Conservation (phyloP, 2,888 invertebrate species). For the Hydroisotoma schaefferi region DNA sequence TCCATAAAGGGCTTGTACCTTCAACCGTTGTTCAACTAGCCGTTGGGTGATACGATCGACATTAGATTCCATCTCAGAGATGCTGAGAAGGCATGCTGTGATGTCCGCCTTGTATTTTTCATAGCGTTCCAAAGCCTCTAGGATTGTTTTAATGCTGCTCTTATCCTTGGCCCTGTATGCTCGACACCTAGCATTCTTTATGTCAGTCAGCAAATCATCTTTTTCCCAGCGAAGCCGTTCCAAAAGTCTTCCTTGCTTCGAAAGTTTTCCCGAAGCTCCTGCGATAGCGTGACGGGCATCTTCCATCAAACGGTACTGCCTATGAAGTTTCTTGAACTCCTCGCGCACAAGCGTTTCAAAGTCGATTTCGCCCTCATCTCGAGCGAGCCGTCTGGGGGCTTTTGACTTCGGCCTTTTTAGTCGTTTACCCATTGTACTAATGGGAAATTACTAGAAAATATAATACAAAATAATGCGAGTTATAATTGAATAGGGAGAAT, state of each 20-base stretch:
- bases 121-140: slow-evolving; percentile 35
- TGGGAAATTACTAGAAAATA: no score
- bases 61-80: slow-evolving; percentile 39
- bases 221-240: slow-evolving; percentile 29
- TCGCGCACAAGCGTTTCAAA: slow-evolving; percentile 39
- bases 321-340: slow-evolving; percentile 39
- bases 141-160: slow-evolving; percentile 30
- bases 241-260: slow-evolving; percentile 24
- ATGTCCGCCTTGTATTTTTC: slow-evolving; percentile 34
- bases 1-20: slow-evolving; percentile 40
- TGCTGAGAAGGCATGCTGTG: slow-evolving; percentile 23
- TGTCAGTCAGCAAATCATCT: slow-evolving; percentile 28
- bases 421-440: no score
- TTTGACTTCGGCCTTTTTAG: no score
- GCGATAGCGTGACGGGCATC: slow-evolving; percentile 38
- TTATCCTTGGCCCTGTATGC: slow-evolving; percentile 25
- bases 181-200: slow-evolving; percentile 33
- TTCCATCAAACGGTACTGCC: slow-evolving; percentile 41
- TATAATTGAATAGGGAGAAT: no score
- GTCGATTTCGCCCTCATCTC: slow-evolving; percentile 31
- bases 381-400: neutral
- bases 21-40: slow-evolving; percentile 34
- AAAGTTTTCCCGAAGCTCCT: slow-evolving; percentile 27
- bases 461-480: no score
- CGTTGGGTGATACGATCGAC: slow-evolving; percentile 40